phyloP scores from a whole-genome alignment of 2,113 vertebrate species.

The Narcine bancroftii region DNA sequence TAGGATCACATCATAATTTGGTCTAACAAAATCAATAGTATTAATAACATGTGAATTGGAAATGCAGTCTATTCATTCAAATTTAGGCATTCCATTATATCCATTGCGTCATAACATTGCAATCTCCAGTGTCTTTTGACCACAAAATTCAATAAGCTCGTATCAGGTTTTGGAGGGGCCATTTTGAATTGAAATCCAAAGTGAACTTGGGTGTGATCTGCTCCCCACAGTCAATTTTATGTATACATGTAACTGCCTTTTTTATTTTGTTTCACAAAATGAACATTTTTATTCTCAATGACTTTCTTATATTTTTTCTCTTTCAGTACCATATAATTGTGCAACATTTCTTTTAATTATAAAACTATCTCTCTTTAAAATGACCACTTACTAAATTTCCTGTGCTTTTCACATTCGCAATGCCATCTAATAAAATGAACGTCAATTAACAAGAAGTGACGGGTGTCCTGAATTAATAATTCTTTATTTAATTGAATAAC shows the following conservation, averaged over 20 bases:
- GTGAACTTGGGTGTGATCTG: not conserved
- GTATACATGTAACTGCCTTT: not conserved
- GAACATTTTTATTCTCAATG: not conserved
- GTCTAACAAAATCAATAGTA: constrained; percentile 31
- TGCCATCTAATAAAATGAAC: not conserved
- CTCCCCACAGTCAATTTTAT: constrained; percentile 8
- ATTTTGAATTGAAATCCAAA: not conserved
- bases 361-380: not conserved
- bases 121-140: constrained; percentile 28
- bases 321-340: not conserved
- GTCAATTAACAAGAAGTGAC: not conserved
- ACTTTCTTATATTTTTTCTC: not conserved
- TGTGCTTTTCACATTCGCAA: not conserved
- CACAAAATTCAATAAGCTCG: constrained; percentile 21
- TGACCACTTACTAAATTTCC: not conserved
- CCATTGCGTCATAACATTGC: constrained; percentile 33
- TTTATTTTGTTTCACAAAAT: not conserved
- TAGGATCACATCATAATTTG: constrained; percentile 17
- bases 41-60: constrained; percentile 33
- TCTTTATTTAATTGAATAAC: constrained; percentile 33
- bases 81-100: constrained; percentile 32
- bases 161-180: constrained; percentile 1
- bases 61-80: constrained; percentile 28
- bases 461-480: constrained; percentile 16
- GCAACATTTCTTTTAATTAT: not conserved